These are phyloP conservation scores for Diceros bicornis DNA, from an alignment of 2,797 vertebrate species.

Conservation along the genomic window DNA sequence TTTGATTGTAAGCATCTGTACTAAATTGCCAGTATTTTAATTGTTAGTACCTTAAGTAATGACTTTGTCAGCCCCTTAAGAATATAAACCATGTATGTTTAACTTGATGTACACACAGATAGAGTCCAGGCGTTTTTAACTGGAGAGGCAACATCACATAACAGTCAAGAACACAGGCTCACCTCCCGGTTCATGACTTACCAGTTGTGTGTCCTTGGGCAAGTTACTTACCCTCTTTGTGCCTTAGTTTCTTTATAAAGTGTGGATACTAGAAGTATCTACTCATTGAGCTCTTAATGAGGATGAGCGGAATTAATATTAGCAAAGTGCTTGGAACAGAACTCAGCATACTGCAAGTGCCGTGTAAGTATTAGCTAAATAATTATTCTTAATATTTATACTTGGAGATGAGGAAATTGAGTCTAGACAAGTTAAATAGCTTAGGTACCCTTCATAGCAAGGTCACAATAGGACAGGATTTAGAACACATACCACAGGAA, in stretches of 20 bases:
- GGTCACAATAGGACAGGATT: neutral
- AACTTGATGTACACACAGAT: neutral
- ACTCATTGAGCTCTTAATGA: neutral
- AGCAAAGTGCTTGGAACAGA: neutral
- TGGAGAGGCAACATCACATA: neutral
- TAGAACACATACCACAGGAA: neutral
- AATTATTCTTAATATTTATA: neutral
- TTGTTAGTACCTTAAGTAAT: neutral
- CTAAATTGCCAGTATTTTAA: neutral
- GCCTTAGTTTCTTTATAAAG: neutral
- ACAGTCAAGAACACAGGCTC: neutral
- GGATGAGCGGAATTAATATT: neutral
- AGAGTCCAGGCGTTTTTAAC: neutral
- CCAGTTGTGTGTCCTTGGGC: neutral
- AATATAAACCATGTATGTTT: neutral
- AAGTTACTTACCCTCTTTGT: neutral
- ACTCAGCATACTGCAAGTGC: neutral
- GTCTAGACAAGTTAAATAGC: neutral
- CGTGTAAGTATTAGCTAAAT: neutral
- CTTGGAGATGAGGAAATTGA: constrained; percentile 26
- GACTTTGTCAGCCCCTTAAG: neutral
- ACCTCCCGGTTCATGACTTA: neutral
- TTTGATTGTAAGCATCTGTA: neutral
- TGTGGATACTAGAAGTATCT: neutral
- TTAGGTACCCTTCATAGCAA: neutral